Conservation (phyloP, 2,113 vertebrate species). For the Nothocercus julius region DNA sequence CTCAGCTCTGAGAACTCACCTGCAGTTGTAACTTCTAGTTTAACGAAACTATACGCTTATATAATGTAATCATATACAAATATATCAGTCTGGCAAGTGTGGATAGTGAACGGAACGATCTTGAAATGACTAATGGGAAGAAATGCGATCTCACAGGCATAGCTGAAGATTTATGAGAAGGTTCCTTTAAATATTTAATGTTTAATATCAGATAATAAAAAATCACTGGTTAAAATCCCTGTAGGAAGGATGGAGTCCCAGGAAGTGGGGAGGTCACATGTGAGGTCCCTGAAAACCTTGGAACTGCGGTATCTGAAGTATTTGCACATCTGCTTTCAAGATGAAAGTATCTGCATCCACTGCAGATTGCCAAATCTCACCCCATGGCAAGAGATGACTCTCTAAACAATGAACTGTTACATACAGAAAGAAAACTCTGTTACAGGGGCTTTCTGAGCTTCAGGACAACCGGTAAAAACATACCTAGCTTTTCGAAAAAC, state of each 20-base stretch:
- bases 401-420: not conserved
- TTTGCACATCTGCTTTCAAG: no score
- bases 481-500: not conserved
- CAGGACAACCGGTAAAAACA: not conserved
- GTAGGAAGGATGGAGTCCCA: not conserved
- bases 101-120: no score
- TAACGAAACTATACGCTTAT: not conserved
- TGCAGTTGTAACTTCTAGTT: not conserved
- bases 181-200: not conserved
- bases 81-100: fast-evolving
- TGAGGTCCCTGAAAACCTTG: no score
- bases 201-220: not conserved
- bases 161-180: not conserved
- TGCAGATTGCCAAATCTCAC: not conserved
- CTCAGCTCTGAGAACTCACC: not conserved
- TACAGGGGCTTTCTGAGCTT: not conserved
- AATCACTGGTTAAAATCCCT: fast-evolving
- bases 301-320: not conserved
- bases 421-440: not conserved
- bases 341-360: not conserved
- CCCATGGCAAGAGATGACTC: not conserved
- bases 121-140: not conserved
- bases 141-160: fast-evolving
- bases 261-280: not conserved
- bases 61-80: no score